Evolutionary conservation across 2,113 vertebrate species (phyloP).

Genomic region (Saccopteryx leptura): DNA sequence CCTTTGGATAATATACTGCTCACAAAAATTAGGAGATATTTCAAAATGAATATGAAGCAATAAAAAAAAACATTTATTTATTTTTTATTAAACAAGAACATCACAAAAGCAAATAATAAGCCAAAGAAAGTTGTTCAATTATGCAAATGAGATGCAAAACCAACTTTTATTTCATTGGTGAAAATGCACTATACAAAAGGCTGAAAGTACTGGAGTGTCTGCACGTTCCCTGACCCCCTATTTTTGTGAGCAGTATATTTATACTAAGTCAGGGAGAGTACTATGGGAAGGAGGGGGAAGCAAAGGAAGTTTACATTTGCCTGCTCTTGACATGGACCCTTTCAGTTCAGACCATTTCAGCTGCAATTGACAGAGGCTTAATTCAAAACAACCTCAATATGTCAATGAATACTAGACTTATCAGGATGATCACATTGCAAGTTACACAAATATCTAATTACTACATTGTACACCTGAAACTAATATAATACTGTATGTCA

Average conservation of each 20-base stretch:
- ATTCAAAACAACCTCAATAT: background rate
- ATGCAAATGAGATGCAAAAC: no score
- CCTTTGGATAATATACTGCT: background rate
- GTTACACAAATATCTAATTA: background rate
- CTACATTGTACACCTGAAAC: background rate
- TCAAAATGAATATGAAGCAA: no score
- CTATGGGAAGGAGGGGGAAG: background rate
- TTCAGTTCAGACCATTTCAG: background rate
- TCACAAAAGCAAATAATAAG: no score
- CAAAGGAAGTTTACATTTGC: background rate
- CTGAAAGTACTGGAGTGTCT: no score
- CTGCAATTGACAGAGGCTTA: background rate
- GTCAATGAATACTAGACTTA: background rate
- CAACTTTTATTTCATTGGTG: no score
- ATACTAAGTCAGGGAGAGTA: background rate
- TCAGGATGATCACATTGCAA: background rate
- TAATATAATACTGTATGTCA: background rate
- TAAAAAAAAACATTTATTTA: no score
- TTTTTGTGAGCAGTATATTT: background rate
- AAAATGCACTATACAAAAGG: no score
- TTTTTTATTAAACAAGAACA: no score
- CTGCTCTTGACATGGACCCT: rapidly evolving
- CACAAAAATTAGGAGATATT: no score
- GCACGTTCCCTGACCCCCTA: no score
- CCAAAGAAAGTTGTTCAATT: no score